A percentile compares a stretch with the other conserved stretches of the same genome.
Evolutionary conservation across 2,797 vertebrate species (phyloP).

Genomic region (Adrianichthys oophorus): DNA sequence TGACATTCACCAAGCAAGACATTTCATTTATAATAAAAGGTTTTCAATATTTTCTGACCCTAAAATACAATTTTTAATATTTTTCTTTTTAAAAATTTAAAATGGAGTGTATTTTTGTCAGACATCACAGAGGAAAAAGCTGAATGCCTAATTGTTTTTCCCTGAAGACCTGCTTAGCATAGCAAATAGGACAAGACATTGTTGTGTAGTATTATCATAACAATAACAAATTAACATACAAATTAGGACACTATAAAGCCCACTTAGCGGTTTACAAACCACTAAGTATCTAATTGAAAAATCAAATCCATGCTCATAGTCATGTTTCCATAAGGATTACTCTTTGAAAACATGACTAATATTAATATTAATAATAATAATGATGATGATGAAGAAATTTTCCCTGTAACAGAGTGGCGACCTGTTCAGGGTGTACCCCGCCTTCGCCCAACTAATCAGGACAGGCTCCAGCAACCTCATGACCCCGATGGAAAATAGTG

Average conservation of each 20-base stretch:
- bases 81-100: not conserved
- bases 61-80: too few species aligned
- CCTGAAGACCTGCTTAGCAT: constrained; percentile 20
- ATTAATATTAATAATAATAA: not conserved
- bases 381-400: not conserved
- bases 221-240: constrained; percentile 56
- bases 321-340: constrained; percentile 21
- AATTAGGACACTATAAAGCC: constrained; percentile 54
- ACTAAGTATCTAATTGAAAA: constrained; percentile 61
- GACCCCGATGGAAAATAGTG: too few species aligned
- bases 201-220: constrained; percentile 48
- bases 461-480: too few species aligned
- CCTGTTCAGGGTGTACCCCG: too few species aligned
- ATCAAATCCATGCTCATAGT: constrained; percentile 47
- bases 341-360: not conserved
- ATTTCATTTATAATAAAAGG: too few species aligned
- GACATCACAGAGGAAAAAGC: constrained; percentile 7
- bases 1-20: too few species aligned
- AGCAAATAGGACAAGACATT: constrained; percentile 37
- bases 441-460: too few species aligned
- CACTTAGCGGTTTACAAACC: constrained; percentile 51
- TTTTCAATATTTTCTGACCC: too few species aligned
- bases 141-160: constrained; percentile 16
- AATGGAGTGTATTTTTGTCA: not conserved
- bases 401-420: too few species aligned